Conservation (phyloP, 2,888 invertebrate genomes). For the Hyposoter didymator region DNA sequence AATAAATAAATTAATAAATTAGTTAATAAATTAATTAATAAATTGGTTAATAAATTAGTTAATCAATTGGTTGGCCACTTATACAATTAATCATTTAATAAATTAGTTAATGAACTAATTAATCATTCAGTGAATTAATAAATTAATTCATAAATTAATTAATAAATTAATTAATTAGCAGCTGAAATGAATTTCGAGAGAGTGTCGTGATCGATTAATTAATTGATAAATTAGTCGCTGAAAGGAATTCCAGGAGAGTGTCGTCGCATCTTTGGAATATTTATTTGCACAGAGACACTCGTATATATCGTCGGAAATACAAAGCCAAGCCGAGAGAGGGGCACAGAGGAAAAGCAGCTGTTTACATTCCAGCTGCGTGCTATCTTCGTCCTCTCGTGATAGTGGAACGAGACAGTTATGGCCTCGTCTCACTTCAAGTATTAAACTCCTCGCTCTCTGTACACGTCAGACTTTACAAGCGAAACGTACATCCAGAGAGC, state of each 20-base stretch:
- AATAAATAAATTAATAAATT: background rate
- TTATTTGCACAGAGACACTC: background rate
- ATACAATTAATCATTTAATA: no score
- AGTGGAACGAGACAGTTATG: conserved; percentile 20
- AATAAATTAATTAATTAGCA: background rate
- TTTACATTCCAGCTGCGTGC: background rate
- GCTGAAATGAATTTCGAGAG: background rate
- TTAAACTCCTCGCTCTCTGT: conserved; percentile 55
- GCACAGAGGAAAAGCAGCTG: background rate
- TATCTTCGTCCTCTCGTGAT: conserved; percentile 2
- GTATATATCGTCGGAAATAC: background rate
- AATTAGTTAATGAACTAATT: no score
- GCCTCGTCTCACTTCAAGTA: conserved; percentile 64
- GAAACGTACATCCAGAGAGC: conserved; percentile 12
- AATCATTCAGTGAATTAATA: no score
- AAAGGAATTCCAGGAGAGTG: background rate
- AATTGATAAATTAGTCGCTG: background rate
- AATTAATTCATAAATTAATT: no score
- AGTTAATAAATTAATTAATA: no score
- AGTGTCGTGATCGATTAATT: no score
- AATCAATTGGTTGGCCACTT: no score
- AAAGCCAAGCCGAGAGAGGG: background rate
- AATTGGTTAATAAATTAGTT: no score
- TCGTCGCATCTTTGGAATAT: background rate
- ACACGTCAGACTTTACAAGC: conserved; percentile 4